Evolutionary conservation across 2,888 invertebrate genomes (phyloP), one percentile per base, ranked within the genome.

Genomic region (Pimpla rufipes): DNA sequence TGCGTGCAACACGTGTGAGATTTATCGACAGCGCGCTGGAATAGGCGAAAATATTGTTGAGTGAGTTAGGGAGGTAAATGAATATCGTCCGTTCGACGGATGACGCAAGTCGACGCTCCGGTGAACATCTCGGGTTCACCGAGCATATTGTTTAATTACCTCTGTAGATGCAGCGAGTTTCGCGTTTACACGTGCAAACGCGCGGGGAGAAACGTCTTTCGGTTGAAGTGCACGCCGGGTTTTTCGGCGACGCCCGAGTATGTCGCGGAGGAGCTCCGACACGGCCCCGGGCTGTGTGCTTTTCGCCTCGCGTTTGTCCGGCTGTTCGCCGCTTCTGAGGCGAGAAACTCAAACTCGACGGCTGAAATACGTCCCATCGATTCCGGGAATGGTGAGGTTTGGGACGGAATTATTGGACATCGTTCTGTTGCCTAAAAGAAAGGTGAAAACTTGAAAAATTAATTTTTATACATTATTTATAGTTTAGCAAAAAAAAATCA

Each of bases 61-160:
- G 11, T 42, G 42, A 21, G 52, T 52, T 52, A 11, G 52, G 10
- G 5, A 42, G 47, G 2, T 5, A 29, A 29, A 57, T n/a, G 42
- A 70, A 40, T 40, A 71, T 70, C 52, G 70, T 66, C 42, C 45
- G 29, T 74, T 79, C 74, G 45, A 67, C 47, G 73, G 74, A 67
- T 79, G 79, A 79, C 79, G 79, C 18, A 79, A 79, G 71, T 8
- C 37, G 29, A 71, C n/a, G 35, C 50, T 64, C 23, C 2, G 4
- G 29, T 55, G 29, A 79, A 5, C 2, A 64, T 18, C 55, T 52
- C 40, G 16, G 37, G 16, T 57, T 40, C 16, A 37, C 42, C 52
- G 62, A 55, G 45, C 37, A 74, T 40, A 67, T 79, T 74, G 16
- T 79, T 79, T 79, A 57, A 79, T 67, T 67, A 74, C 10, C 40